Percentiles rank a stretch among this genome's conserved stretches.
phyloP scores from a whole-genome alignment of 2,888 invertebrate genomes.

The Phalera bucephala region DNA sequence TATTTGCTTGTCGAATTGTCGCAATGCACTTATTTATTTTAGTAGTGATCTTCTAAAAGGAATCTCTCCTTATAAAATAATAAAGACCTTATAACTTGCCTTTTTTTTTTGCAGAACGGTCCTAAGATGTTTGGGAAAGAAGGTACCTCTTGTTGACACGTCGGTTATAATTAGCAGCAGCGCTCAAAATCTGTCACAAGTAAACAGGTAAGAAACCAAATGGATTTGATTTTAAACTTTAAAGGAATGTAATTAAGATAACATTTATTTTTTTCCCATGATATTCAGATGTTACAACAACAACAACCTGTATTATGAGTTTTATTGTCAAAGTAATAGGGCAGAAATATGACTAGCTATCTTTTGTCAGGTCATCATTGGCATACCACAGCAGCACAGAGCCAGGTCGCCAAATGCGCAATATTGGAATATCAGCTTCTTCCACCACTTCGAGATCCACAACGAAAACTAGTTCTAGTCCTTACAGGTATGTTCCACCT shows the following conservation, averaged over 20 bases:
- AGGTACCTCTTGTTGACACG: constrained; percentile 90
- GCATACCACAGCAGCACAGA: constrained; percentile 88
- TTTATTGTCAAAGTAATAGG: no score
- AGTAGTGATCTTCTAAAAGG: no score
- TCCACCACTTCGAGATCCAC: constrained; percentile 97
- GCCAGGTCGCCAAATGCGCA: constrained; percentile 77
- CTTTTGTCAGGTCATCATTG: constrained; percentile 86
- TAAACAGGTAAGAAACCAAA: constrained; percentile 62
- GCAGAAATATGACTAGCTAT: constrained; percentile 7
- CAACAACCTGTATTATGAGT: no score
- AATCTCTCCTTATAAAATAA: no score
- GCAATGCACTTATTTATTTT: no score
- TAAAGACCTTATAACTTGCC: no score
- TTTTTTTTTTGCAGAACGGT: constrained; percentile 82
- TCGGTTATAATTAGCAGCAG: constrained; percentile 89
- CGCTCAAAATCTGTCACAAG: constrained; percentile 88
- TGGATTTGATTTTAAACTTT: not conserved
- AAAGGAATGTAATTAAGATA: not conserved
- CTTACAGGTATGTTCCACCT: constrained; percentile 88
- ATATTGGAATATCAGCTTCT: constrained; percentile 96
- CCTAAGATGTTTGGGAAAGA: constrained; percentile 90
- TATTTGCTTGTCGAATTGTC: no score
- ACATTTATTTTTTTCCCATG: no score
- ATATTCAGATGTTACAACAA: no score
- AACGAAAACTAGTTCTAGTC: constrained; percentile 96